phyloP scores from a whole-genome alignment of 1,140 invertebrate genomes.

The Brachionus angularis region DNA sequence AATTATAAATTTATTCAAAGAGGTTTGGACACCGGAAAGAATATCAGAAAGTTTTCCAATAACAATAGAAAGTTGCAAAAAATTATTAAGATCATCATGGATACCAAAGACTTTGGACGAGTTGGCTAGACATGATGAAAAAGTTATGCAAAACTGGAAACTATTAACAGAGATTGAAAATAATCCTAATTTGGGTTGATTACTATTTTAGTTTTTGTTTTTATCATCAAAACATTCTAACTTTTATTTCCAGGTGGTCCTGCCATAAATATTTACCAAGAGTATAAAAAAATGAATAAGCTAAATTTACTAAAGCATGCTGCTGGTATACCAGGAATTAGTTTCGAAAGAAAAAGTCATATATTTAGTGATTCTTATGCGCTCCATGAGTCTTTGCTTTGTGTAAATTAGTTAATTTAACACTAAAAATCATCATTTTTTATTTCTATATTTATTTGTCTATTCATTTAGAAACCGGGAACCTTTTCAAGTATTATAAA shows the following conservation, averaged over 20 bases:
- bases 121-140: conserved; percentile 48
- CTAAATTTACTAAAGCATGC: conserved; percentile 46
- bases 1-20: not conserved
- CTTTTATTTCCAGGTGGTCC: conserved; percentile 34
- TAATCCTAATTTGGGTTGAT: not conserved
- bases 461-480: too few species aligned
- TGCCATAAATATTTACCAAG: conserved; percentile 23
- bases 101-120: conserved; percentile 45
- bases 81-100: conserved; percentile 48
- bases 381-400: conserved; percentile 6
- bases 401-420: not conserved
- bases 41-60: conserved; percentile 75
- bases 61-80: conserved; percentile 58
- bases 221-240: not conserved
- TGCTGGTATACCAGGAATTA: conserved; percentile 31
- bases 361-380: conserved; percentile 32
- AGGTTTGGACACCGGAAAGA: conserved; percentile 66
- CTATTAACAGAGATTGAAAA: conserved; percentile 44
- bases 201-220: not conserved
- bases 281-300: conserved; percentile 44
- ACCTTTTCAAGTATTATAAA: too few species aligned
- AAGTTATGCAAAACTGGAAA: conserved; percentile 48
- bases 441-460: not conserved
- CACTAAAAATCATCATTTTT: not conserved
- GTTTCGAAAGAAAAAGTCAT: conserved; percentile 30